Evolutionary conservation across 2,113 vertebrate genomes (phyloP).

Genomic region (Aleadryas rufinucha): DNA sequence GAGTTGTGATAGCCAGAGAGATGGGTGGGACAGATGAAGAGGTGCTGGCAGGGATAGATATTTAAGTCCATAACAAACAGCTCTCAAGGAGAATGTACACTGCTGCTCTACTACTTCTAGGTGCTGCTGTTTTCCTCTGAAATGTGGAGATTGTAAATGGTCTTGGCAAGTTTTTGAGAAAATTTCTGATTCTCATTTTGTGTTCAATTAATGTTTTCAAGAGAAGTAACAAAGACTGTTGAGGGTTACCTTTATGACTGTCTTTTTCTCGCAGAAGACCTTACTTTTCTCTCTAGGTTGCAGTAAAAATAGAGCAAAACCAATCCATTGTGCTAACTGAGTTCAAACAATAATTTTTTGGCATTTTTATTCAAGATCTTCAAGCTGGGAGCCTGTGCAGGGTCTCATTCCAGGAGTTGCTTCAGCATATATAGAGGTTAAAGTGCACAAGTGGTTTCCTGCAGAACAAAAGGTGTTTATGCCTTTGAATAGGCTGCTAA

Average conservation of each 20-base stretch:
- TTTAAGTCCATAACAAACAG: rapidly evolving
- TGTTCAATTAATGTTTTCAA: not conserved
- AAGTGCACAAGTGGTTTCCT: not conserved
- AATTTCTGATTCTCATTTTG: not conserved
- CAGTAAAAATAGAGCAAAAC: not conserved
- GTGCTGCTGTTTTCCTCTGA: not conserved
- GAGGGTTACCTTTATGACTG: not conserved
- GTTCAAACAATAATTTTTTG: not conserved
- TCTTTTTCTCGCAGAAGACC: not conserved
- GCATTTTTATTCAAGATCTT: not conserved
- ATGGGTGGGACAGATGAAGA: not conserved
- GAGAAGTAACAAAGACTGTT: not conserved
- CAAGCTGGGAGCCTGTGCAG: not conserved
- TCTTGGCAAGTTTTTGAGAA: not conserved
- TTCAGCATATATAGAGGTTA: not conserved
- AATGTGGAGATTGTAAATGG: not conserved
- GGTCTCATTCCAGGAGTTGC: not conserved
- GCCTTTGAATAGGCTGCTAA: not conserved
- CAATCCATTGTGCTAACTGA: not conserved
- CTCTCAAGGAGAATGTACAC: not conserved
- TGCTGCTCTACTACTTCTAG: not conserved
- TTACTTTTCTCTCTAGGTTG: not conserved
- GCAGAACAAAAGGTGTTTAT: not conserved
- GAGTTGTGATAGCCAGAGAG: not conserved
- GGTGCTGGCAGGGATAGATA: not conserved